These are phyloP conservation scores for Panzeria rudis DNA, from an alignment of 2,888 invertebrate genomes.

Conservation along the genomic window DNA sequence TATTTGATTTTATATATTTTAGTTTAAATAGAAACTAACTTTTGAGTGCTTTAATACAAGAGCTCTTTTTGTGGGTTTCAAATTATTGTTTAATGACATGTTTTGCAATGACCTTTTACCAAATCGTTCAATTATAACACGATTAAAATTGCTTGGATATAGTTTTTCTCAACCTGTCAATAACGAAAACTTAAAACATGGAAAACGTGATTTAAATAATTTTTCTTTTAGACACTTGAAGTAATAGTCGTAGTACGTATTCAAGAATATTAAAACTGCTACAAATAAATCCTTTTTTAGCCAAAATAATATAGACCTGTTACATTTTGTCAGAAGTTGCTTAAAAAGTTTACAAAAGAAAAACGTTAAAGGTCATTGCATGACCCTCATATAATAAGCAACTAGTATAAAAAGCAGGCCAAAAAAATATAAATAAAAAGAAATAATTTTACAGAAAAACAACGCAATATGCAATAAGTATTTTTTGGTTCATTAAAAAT, in stretches of 20 bases:
- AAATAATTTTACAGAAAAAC: not conserved
- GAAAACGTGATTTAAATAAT: constrained; percentile 60
- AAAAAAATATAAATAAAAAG: not conserved
- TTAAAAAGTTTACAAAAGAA: constrained; percentile 16
- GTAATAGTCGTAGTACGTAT: not conserved
- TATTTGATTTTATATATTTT: not conserved
- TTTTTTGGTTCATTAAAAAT: constrained; percentile 27
- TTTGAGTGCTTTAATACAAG: not conserved
- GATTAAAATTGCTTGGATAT: constrained; percentile 2
- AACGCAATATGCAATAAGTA: not conserved
- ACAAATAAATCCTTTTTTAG: constrained; percentile 27
- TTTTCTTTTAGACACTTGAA: constrained; percentile 7
- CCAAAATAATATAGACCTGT: constrained; percentile 21
- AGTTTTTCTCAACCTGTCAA: not conserved
- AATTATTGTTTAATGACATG: constrained; percentile 29
- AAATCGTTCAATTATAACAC: constrained; percentile 50
- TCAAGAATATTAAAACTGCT: not conserved
- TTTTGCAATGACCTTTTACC: constrained; percentile 65
- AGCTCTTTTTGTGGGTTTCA: not conserved
- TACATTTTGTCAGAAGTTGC: not conserved
- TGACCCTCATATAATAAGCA: constrained; percentile 48
- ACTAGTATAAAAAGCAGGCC: not conserved
- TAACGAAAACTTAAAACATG: constrained; percentile 31
- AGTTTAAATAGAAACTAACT: not conserved
- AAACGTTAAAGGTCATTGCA: constrained; percentile 52